Base-by-base conservation (phyloP, 2,113 vertebrate species). In the Blennius ocellaris region DNA sequence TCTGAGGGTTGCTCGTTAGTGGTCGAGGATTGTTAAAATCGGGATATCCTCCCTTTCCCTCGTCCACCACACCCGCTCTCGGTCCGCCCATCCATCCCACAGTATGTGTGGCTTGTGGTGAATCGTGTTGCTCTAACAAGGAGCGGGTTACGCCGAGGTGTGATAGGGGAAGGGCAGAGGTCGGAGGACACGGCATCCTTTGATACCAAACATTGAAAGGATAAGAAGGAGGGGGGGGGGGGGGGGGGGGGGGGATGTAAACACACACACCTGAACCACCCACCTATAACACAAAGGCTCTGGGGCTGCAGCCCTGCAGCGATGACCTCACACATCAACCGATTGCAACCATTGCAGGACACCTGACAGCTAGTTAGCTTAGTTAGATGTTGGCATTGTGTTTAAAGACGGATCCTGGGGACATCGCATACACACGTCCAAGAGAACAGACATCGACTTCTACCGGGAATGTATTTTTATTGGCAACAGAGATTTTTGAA, bases 1-100 rank as follows among this genome's bases (percentile, higher is more conserved):
- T 82, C 38, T 60, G 74, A 84, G 72, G 69, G 58, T 71, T 76
- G 87, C 88, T 90, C 54, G 53, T 90, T 92, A 90, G 82, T 64
- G 21, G 73, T 1, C 3, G 55, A 69, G 55, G 76, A 72, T 76
- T 67, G 69, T 80, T 77, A 69, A 63, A 75, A 30, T 45, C 39
- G 49, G 59, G 51, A 67, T 55, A 67, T 62, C 55, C 65, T 73
- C 8, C 50, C 6, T 45, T 61, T 65, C 57, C 58, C 62, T 64
- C 1, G 0, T 53, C 76, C 62, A 11, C 40, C 1, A 10, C 76
- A 70, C 68, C 66, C 71, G 59, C 54, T 73, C 67, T 40, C 17
- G 39, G 69, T 80, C 38, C 47, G 69, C 50, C 40, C 45, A 49
- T 69, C 61, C 21, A 62, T 55, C 59, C 21, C 21, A 30, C 21